A percentile compares a stretch with the other conserved stretches of the same genome.
Evolutionary conservation across 2,888 invertebrate genomes (phyloP).

Genomic region (Cantharis rufa): DNA sequence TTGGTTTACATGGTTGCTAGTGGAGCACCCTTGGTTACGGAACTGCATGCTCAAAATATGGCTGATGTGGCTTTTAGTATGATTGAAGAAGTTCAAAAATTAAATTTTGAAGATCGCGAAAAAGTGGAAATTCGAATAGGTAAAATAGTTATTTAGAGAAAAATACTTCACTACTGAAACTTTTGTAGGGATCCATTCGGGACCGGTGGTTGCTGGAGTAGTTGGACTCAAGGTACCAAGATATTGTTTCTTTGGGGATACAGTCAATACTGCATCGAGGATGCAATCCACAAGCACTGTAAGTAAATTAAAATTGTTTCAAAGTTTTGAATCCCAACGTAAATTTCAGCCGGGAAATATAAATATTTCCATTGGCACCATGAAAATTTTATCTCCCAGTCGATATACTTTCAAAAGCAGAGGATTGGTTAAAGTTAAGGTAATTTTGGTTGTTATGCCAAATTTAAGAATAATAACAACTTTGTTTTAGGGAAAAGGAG

Average conservation of each 20-base stretch:
- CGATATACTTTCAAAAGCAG: constrained; percentile 71
- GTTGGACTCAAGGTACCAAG: constrained; percentile 83
- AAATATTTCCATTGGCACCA: constrained; percentile 76
- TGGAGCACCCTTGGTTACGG: constrained; percentile 78
- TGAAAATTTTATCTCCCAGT: constrained; percentile 66
- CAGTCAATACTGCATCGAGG: constrained; percentile 88
- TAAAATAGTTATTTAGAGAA: constrained; percentile 38
- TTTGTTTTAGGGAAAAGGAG: constrained; percentile 76
- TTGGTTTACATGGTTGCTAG: constrained; percentile 88
- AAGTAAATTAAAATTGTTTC: constrained; percentile 32
- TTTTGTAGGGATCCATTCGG: constrained; percentile 75
- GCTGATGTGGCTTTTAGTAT: constrained; percentile 78
- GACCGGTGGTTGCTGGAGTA: constrained; percentile 86
- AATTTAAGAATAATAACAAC: constrained; percentile 11
- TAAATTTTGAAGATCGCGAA: constrained; percentile 55
- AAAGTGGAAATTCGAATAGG: constrained; percentile 66
- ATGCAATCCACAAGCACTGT: constrained; percentile 77
- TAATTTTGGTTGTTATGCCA: constrained; percentile 46
- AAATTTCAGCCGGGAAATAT: constrained; percentile 66
- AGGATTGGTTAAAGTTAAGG: constrained; percentile 80
- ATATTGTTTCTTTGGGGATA: constrained; percentile 89
- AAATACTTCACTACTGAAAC: background rate
- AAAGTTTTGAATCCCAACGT: background rate
- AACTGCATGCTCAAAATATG: constrained; percentile 74
- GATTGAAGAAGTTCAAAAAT: constrained; percentile 66